Evolutionary conservation across 2,888 invertebrate genomes (phyloP), one percentile per base, ranked within the genome.

Genomic region (Erebia palarica): DNA sequence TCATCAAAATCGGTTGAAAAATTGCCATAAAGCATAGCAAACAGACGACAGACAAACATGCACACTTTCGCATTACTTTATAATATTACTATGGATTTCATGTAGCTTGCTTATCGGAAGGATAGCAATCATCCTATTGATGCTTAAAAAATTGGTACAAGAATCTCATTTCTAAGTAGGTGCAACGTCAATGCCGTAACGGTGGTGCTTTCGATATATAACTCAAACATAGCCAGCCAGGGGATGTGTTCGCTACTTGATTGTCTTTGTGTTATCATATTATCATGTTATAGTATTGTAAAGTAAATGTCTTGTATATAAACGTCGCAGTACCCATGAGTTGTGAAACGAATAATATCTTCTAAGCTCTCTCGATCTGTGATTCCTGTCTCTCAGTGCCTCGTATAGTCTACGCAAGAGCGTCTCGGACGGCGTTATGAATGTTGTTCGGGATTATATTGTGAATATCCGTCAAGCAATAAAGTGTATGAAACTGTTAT

Each of bases 321-420:
- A 51, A 85, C 83, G 69, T 21, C 13, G 8, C 61, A 63, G 63
- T 63, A 63, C 49, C 63, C 63, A 5, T 49, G 14, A 21, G 49
- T 16, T 49, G 63, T 86, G 49, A 21, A 63, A 49, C 63, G 63
- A 21, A 18, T 49, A 21, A 21, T 63, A 86, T 82, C 84, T 86
- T 87, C 88, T 90, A 88, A 92, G 90, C 91, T 92, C 91, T 93
- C 85, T 94, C 91, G 84, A 93, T 94, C 94, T 94, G 94, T 94
- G 94, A 94, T 94, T 93, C 93, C 93, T 93, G 87, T 93, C 86
- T 93, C 86, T 93, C 93, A 93, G 94, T 94, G 94, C 94, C 94
- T 94, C 91, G 92, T 89, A 82, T 88, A 88, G 88, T 89, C 82
- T 89, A 88, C 83, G 83, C 86, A 81, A 87, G 85, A 82, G 83